Conservation (phyloP, 2,797 vertebrate genomes). For the Sebastes trivittatus region DNA sequence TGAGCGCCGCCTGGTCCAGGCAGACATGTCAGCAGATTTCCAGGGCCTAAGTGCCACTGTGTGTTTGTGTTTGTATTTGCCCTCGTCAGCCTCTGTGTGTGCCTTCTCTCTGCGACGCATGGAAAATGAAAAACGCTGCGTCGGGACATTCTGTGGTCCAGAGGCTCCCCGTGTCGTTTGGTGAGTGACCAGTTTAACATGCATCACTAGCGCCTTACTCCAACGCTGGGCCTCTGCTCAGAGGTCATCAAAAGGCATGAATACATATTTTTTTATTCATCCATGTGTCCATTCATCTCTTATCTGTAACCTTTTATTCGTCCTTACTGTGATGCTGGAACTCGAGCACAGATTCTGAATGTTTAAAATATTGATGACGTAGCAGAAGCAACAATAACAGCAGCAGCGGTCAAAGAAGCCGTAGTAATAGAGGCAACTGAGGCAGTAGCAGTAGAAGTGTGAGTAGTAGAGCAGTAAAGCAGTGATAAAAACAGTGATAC, state of each 20-base stretch:
- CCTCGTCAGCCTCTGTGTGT: constrained; percentile 67
- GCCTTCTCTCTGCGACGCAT: constrained; percentile 66
- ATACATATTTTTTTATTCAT: neutral
- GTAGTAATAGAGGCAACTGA: neutral
- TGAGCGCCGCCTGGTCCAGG: constrained; percentile 60
- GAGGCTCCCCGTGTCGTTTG: constrained; percentile 53
- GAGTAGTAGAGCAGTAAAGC: neutral
- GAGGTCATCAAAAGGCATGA: constrained; percentile 29
- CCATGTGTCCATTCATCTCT: neutral
- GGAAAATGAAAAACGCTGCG: constrained; percentile 78
- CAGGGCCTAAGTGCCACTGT: constrained; percentile 55
- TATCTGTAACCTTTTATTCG: neutral
- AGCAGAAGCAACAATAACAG: neutral
- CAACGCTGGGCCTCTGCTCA: constrained; percentile 2
- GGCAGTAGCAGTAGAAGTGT: neutral
- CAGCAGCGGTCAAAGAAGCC: neutral
- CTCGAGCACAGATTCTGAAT: neutral
- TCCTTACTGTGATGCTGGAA: neutral
- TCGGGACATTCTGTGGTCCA: constrained; percentile 73
- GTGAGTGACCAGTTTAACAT: constrained; percentile 54
- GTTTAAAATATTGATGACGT: neutral
- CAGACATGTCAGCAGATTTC: constrained; percentile 78
- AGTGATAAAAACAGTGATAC: neutral
- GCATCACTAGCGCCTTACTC: constrained; percentile 23
- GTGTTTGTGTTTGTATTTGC: constrained; percentile 60